Conservation (phyloP, 2,797 vertebrate genomes). For the Halcyon chelicuti region DNA sequence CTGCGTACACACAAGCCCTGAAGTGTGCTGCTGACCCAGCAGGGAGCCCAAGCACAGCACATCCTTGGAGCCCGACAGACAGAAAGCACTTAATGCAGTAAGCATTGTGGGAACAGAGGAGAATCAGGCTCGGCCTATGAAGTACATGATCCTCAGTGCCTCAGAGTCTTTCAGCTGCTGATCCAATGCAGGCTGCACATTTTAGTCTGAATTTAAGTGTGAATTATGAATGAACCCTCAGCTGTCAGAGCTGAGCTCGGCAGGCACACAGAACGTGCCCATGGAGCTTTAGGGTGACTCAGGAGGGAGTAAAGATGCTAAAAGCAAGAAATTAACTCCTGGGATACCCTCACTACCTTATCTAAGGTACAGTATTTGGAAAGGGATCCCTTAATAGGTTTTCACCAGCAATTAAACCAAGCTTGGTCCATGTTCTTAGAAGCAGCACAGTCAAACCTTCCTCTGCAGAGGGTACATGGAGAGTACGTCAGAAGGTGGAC, state of each 20-base stretch:
- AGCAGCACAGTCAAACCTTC: not conserved
- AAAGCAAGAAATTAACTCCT: not conserved
- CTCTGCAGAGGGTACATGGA: not conserved
- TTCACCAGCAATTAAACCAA: not conserved
- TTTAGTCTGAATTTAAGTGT: not conserved
- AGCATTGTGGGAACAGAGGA: not conserved
- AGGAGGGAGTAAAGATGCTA: not conserved
- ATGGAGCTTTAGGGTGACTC: rapidly evolving
- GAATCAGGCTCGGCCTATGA: not conserved
- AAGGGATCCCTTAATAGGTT: not conserved
- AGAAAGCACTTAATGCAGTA: not conserved
- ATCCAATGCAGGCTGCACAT: not conserved
- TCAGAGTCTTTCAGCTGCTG: not conserved
- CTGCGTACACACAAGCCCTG: not conserved
- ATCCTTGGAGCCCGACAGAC: not conserved
- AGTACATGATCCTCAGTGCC: not conserved
- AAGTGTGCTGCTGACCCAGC: not conserved
- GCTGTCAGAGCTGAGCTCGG: not conserved
- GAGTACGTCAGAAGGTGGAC: not conserved
- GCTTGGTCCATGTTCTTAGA: not conserved
- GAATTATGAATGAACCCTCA: not conserved
- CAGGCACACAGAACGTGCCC: not conserved
- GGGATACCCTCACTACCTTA: not conserved
- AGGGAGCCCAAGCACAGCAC: not conserved
- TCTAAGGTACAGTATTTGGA: not conserved